Evolutionary conservation across 1,140 invertebrate species (phyloP), one percentile per base, ranked within the genome.

Genomic region (Drosophila tani): DNA sequence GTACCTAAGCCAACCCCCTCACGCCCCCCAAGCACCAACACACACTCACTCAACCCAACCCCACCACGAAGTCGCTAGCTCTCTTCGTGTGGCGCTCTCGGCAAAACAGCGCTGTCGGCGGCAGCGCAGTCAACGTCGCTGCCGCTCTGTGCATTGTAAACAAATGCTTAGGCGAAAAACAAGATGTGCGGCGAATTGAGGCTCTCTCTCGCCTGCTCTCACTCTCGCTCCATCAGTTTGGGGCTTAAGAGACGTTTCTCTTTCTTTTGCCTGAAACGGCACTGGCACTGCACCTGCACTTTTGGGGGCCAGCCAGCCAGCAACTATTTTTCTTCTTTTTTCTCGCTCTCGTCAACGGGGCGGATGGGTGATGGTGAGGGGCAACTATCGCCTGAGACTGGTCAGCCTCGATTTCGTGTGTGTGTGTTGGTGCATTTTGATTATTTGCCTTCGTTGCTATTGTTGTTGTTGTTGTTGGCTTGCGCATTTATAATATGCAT

Each of bases 401-500:
- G 81, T 67, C 77, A 81, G 53, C 38, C 41, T 73, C 32, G 55
- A 6, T 65, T 35, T 55, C 35, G 21, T 57, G 19, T 56, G 19
- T 60, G 14, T 43, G 24, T 53, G 55, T 53, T 21, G 62, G 67
- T 51, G 38, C 41, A 46, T 55, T 45, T 63, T 62, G 59, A 55
- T 65, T 57, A 45, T 57, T 81, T 77, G 64, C 55, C 9, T 35
- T 35, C 46, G 15, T 57, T 60, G 43, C 55, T 35, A 64, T 63
- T 75, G 49, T 53, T 58, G 55, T 79, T 75, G 65, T 81, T 82
- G 73, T 86, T 86, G 75, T 80, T 82, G 80, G 38, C 76, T 78
- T 78, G 64, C 74, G 75, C 75, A 78, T 78, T 78, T 78, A 78
- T 80, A 77, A 87, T 79, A 87, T 87, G 83, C 77, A 87, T 87